Evolutionary conservation across 1,140 invertebrate genomes (phyloP).

Genomic region (Hyposmocoma kahamanoa): DNA sequence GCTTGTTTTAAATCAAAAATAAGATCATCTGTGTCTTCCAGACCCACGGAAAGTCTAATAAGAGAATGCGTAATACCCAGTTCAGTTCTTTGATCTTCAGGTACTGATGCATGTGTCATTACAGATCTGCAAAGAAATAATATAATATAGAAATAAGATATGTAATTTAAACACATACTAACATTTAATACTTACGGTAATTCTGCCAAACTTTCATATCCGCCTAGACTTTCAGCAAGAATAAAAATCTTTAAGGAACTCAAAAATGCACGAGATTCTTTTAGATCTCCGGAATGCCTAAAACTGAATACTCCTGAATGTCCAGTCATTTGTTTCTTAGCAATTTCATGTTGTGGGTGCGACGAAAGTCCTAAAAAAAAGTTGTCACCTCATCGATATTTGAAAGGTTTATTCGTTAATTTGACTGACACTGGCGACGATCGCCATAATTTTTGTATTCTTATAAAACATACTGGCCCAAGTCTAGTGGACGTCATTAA

Average conservation of each 20-base stretch:
- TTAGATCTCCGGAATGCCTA: conserved; percentile 87
- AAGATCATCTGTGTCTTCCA: conserved; percentile 92
- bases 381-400: too few relatives aligned
- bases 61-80: conserved; percentile 92
- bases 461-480: too few relatives aligned
- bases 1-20: conserved; percentile 92
- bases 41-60: conserved; percentile 92
- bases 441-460: too few relatives aligned
- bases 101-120: conserved; percentile 90
- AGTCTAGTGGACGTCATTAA: too few relatives aligned
- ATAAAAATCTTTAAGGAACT: conserved; percentile 86
- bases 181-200: conserved; percentile 80
- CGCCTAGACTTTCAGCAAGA: conserved; percentile 96
- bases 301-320: conserved; percentile 96
- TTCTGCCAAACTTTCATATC: conserved; percentile 94
- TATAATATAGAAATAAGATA: not conserved
- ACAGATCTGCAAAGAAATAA: conserved; percentile 68
- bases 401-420: too few relatives aligned
- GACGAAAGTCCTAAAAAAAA: conserved; percentile 83
- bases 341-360: conserved; percentile 93
- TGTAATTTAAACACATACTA: not conserved
- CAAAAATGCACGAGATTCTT: conserved; percentile 86
- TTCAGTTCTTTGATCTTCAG: conserved; percentile 78
- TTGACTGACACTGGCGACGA: too few relatives aligned
- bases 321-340: conserved; percentile 88